A percentile compares a stretch with the other conserved stretches of the same genome.
These are phyloP conservation scores for Enteromius thamalakanensis DNA, from an alignment of 2,797 vertebrate species.

Conservation along the genomic window DNA sequence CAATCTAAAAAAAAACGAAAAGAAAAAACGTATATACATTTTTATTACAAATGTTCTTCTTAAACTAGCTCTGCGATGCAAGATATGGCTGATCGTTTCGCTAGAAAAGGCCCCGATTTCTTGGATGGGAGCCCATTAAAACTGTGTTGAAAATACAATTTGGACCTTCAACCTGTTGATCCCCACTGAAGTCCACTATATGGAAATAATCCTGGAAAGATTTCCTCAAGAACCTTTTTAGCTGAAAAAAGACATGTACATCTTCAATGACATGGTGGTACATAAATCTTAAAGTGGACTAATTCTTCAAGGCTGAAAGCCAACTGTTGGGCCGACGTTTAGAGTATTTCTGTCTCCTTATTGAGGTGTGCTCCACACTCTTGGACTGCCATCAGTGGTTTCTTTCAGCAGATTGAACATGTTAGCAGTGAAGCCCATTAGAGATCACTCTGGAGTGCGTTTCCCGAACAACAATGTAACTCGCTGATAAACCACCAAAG, in stretches of 20 bases:
- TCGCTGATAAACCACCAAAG: too few relatives aligned
- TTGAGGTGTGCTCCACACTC: background rate
- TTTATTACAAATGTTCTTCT: background rate
- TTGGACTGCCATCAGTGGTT: background rate
- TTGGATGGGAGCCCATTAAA: background rate
- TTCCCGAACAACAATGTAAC: too few relatives aligned
- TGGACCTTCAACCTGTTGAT: background rate
- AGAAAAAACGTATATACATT: background rate
- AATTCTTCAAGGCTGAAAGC: background rate
- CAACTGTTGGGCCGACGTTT: background rate
- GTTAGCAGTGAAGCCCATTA: background rate
- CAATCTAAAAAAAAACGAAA: background rate
- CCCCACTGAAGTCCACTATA: background rate
- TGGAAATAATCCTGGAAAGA: background rate
- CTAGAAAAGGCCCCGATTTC: background rate
- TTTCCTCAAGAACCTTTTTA: background rate
- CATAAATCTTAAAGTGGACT: background rate
- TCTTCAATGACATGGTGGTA: background rate
- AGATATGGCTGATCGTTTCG: background rate
- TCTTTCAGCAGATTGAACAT: background rate
- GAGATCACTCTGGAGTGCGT: background rate
- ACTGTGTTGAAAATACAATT: background rate
- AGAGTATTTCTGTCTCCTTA: background rate
- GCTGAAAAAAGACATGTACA: background rate
- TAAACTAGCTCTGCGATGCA: background rate